phyloP scores from a whole-genome alignment of 2,113 vertebrate genomes.

The Centropus bengalensis region DNA sequence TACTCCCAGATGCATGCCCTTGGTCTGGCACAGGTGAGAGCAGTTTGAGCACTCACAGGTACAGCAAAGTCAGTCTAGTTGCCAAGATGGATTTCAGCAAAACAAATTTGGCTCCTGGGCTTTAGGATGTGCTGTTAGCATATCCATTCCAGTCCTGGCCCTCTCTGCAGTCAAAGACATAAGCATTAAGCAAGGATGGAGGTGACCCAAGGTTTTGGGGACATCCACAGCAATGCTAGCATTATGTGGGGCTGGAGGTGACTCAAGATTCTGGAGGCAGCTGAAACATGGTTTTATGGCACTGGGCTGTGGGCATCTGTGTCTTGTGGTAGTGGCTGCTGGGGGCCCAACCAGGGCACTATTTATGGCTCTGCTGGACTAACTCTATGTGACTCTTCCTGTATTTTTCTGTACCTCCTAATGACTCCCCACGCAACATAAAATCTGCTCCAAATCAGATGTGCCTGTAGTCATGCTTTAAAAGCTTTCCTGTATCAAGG shows the following conservation, averaged over 20 bases:
- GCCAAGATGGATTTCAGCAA: rapidly evolving
- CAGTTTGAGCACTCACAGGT: neutral
- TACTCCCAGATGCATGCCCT: rapidly evolving
- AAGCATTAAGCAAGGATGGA: neutral
- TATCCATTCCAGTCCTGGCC: neutral
- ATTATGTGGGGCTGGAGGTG: neutral
- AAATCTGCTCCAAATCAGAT: neutral
- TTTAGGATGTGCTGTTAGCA: neutral
- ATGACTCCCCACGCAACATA: rapidly evolving
- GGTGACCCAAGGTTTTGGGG: neutral
- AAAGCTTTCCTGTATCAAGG: neutral
- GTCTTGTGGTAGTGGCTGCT: neutral
- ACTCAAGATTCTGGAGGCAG: neutral
- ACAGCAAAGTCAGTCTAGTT: neutral
- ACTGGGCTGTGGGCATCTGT: rapidly evolving
- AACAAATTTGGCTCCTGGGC: neutral
- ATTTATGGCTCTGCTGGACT: rapidly evolving
- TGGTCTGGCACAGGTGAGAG: neutral
- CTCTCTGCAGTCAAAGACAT: neutral
- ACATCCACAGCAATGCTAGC: too few relatives aligned
- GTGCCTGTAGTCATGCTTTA: neutral
- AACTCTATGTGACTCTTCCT: neutral
- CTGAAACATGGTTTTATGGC: neutral
- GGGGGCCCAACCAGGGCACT: neutral
- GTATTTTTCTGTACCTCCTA: neutral